Percentiles rank a stretch among this genome's conserved stretches.
phyloP scores from a whole-genome alignment of 1,140 invertebrate species.

The Archivesica marissinica region DNA sequence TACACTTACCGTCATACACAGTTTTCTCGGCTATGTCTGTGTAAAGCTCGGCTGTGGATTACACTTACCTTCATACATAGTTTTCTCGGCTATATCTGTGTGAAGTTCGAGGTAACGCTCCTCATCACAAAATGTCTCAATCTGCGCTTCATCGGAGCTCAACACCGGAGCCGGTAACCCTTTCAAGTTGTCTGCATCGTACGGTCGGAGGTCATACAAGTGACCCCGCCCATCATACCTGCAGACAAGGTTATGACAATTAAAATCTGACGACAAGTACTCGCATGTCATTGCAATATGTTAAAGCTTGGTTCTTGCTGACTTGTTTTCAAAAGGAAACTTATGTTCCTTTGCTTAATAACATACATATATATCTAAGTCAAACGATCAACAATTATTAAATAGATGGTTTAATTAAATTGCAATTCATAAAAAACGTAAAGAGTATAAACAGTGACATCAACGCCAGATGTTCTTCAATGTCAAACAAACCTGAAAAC shows the following conservation, averaged over 20 bases:
- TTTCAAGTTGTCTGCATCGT: conserved; percentile 78
- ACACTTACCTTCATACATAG: conserved; percentile 82
- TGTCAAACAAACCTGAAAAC: background rate
- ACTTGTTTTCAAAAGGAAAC: no score
- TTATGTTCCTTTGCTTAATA: no score
- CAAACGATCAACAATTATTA: no score
- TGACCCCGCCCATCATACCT: conserved; percentile 96
- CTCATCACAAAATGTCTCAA: conserved; percentile 82
- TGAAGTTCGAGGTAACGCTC: conserved; percentile 89
- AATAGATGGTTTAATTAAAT: no score
- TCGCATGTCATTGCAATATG: no score
- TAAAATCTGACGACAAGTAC: background rate
- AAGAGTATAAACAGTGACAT: background rate
- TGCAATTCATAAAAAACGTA: no score
- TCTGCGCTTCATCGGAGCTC: conserved; percentile 84
- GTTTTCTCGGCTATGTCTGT: no score
- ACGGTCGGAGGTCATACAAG: conserved; percentile 79
- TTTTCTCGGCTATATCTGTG: conserved; percentile 87
- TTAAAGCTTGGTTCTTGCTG: no score
- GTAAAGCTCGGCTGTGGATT: no score
- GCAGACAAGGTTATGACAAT: conserved; percentile 65
- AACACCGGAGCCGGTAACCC: conserved; percentile 89
- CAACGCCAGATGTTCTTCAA: background rate
- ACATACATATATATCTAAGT: no score
- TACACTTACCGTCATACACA: no score